A percentile compares a stretch with the other conserved stretches of the same genome.
phyloP scores from a whole-genome alignment of 1,140 invertebrate genomes.

The Maconellicoccus hirsutus region DNA sequence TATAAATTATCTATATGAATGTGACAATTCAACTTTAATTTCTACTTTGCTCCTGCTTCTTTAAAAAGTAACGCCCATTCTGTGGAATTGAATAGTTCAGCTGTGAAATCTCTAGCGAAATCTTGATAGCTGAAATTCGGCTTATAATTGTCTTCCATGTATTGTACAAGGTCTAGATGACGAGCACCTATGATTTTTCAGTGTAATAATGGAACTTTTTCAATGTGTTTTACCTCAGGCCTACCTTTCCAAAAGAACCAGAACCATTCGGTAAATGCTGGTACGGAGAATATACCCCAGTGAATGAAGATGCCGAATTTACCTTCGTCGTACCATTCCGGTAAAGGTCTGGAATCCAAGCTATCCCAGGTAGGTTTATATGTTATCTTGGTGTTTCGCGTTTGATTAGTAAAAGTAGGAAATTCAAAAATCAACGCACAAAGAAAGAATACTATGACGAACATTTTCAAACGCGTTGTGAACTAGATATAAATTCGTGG shows the following conservation, averaged over 20 bases:
- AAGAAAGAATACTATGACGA: too few species aligned
- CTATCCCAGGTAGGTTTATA: slow-evolving; percentile 67
- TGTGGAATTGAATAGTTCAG: slow-evolving; percentile 67
- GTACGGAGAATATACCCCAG: slow-evolving; percentile 87
- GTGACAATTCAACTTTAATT: neutral
- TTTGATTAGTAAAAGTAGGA: too few species aligned
- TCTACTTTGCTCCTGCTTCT: slow-evolving; percentile 63
- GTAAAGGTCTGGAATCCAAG: slow-evolving; percentile 68
- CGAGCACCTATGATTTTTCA: neutral
- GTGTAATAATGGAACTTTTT: too few species aligned
- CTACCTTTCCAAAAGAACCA: slow-evolving; percentile 59
- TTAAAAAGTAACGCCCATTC: slow-evolving; percentile 63
- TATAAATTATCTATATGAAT: slow-evolving; percentile 22
- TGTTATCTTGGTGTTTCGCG: neutral
- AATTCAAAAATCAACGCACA: too few species aligned
- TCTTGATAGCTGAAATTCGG: slow-evolving; percentile 77
- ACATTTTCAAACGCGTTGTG: too few species aligned
- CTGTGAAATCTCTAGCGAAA: slow-evolving; percentile 67
- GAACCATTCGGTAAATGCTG: slow-evolving; percentile 80
- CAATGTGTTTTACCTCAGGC: neutral
- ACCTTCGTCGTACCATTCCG: slow-evolving; percentile 75
- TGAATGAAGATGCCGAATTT: slow-evolving; percentile 90
- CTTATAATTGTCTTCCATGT: slow-evolving; percentile 63
- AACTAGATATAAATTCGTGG: too few species aligned
- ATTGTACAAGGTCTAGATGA: slow-evolving; percentile 34